Conservation (phyloP, 2,113 vertebrate genomes). For the Trachemys scripta region DNA sequence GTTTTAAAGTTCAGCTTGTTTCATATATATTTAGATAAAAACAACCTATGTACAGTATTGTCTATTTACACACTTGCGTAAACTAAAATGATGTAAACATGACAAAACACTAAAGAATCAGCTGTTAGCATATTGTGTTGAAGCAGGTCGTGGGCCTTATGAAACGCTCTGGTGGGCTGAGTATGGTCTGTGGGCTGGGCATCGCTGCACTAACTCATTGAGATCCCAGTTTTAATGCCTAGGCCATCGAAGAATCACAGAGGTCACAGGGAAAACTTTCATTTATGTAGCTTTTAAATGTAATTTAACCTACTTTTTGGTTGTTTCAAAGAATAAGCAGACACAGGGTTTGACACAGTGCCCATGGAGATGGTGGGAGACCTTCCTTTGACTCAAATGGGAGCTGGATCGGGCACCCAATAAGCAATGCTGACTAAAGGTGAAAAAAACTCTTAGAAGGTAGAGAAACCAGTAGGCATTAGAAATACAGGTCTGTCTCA, state of each 20-base stretch:
- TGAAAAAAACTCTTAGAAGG: neutral
- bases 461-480: neutral
- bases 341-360: neutral
- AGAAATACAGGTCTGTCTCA: neutral
- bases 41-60: too few relatives aligned
- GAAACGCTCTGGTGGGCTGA: too few relatives aligned
- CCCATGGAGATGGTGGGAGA: neutral
- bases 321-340: neutral
- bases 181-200: too few relatives aligned
- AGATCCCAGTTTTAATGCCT: neutral
- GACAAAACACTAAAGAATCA: too few relatives aligned
- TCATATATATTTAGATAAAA: too few relatives aligned
- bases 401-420: neutral
- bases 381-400: neutral
- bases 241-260: neutral
- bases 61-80: too few relatives aligned
- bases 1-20: too few relatives aligned
- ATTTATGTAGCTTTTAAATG: neutral
- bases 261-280: neutral
- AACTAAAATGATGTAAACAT: too few relatives aligned
- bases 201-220: neutral
- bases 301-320: neutral
- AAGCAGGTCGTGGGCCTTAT: too few relatives aligned
- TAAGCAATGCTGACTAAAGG: neutral
- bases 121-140: too few relatives aligned